A percentile compares a stretch with the other conserved stretches of the same genome.
Evolutionary conservation across 2,888 invertebrate genomes (phyloP).

Genomic region (Altica lythri): DNA sequence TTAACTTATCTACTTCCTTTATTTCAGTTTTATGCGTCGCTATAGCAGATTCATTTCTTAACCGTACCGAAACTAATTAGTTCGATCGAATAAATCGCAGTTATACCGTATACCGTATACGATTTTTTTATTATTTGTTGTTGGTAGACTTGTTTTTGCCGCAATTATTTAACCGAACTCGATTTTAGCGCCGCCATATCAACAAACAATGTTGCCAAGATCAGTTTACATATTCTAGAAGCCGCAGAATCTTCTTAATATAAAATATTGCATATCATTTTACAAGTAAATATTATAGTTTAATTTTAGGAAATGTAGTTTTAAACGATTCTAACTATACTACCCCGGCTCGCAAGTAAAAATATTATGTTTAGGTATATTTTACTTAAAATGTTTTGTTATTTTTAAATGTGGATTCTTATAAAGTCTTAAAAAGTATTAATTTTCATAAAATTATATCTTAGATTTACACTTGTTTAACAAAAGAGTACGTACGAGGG

Average conservation of each 20-base stretch:
- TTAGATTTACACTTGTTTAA: too few species aligned
- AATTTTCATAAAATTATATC: too few species aligned
- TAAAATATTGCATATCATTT: not conserved
- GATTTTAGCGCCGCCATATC: conserved; percentile 23
- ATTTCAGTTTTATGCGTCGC: conserved; percentile 1
- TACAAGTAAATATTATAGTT: too few species aligned
- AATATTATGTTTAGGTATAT: too few species aligned
- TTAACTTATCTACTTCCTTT: conserved; percentile 6
- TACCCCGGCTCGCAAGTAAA: too few species aligned
- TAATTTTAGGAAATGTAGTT: too few species aligned
- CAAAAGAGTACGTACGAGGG: too few species aligned
- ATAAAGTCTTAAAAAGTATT: too few species aligned
- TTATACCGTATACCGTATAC: conserved; percentile 25
- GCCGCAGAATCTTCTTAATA: not conserved
- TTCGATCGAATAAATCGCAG: conserved; percentile 30
- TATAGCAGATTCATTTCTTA: conserved; percentile 1
- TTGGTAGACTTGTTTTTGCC: conserved; percentile 39
- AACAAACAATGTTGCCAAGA: conserved; percentile 5
- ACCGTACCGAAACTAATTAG: conserved; percentile 23
- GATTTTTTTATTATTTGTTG: conserved; percentile 28
- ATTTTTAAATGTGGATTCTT: too few species aligned
- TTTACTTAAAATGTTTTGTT: too few species aligned
- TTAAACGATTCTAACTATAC: too few species aligned
- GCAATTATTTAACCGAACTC: conserved; percentile 14
- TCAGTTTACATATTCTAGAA: not conserved